Conservation (phyloP, 1,140 invertebrate species). For the Stenopsyche tienmushanensis region DNA sequence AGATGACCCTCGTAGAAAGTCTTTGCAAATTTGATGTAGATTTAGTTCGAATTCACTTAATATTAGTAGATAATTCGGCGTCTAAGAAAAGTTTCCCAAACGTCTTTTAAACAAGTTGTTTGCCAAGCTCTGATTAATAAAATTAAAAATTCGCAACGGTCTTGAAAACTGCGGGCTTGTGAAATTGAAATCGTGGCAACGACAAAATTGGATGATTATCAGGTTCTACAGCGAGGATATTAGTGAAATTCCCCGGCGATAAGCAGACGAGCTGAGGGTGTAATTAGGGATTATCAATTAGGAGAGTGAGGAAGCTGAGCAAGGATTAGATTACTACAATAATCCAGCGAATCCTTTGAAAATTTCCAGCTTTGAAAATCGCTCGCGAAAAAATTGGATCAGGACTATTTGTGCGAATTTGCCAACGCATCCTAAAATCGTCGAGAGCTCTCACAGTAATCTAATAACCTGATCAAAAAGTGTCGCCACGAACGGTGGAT, state of each 20-base stretch:
- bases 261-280: slow-evolving; percentile 6
- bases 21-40: too few species aligned
- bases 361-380: background rate
- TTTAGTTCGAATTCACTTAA: too few species aligned
- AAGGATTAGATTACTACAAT: slow-evolving; percentile 6
- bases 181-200: background rate
- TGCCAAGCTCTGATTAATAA: too few species aligned
- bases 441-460: too few species aligned
- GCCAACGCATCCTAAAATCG: too few species aligned
- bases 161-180: background rate
- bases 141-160: too few species aligned
- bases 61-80: too few species aligned
- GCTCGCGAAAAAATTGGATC: slow-evolving; percentile 1
- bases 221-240: background rate
- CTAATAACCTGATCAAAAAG: too few species aligned
- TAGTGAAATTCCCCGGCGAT: background rate
- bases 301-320: slow-evolving; percentile 1
- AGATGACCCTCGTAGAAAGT: too few species aligned
- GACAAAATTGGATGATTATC: slow-evolving; percentile 4
- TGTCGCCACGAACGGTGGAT: too few species aligned
- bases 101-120: too few species aligned
- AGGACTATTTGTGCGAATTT: background rate
- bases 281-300: slow-evolving; percentile 14
- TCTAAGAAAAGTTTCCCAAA: too few species aligned
- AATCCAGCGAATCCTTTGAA: background rate